Percentiles rank a stretch among this genome's conserved stretches.
phyloP scores from a whole-genome alignment of 2,113 vertebrate species.

The Pteropus alecto region DNA sequence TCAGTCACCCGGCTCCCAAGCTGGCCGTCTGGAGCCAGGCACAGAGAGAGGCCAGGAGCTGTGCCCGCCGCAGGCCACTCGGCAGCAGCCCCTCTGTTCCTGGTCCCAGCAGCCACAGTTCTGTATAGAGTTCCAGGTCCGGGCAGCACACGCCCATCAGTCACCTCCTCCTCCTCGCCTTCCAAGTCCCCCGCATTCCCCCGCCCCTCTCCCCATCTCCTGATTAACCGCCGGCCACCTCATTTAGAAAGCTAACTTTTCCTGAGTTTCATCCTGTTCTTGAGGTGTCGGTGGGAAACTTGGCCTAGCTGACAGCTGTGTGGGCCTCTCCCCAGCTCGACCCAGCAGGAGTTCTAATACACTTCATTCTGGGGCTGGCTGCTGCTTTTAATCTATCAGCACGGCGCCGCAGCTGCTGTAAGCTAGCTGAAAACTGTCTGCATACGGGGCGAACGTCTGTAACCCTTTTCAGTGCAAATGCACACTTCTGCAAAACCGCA shows the following conservation, averaged over 20 bases:
- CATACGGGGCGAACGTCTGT: constrained; percentile 81
- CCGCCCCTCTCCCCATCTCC: background rate
- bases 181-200: background rate
- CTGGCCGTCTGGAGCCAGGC: background rate
- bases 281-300: constrained; percentile 89
- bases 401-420: constrained; percentile 93
- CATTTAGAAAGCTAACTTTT: constrained; percentile 83
- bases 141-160: background rate
- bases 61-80: background rate
- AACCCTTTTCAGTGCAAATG: constrained; percentile 82
- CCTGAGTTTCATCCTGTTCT: constrained; percentile 85
- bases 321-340: constrained; percentile 89
- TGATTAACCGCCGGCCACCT: constrained; percentile 74
- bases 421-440: constrained; percentile 91
- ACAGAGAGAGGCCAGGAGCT: background rate
- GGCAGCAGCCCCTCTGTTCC: background rate
- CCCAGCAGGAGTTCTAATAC: constrained; percentile 90
- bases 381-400: constrained; percentile 96
- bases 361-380: constrained; percentile 92
- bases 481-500: constrained; percentile 47
- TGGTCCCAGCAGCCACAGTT: background rate
- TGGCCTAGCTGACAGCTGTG: constrained; percentile 93
- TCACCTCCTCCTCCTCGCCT: background rate
- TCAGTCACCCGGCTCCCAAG: no score
- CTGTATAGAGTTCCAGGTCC: background rate